phyloP scores from a whole-genome alignment of 1,140 invertebrate genomes.

The Cydia fagiglandana region DNA sequence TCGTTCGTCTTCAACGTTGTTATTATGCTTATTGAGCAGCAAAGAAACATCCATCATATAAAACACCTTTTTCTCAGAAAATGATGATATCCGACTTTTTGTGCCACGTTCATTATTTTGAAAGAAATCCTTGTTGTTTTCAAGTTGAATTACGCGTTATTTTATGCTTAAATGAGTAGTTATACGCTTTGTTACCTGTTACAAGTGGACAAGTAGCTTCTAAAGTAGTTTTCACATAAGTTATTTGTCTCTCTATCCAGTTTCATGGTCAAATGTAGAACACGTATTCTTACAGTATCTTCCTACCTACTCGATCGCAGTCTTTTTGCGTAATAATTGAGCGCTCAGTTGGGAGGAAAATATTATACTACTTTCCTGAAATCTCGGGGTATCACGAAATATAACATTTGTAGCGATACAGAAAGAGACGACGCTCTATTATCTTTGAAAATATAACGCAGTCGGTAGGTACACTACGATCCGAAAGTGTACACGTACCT shows the following conservation, averaged over 20 bases:
- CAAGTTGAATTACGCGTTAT: neutral
- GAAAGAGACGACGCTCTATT: too few relatives aligned
- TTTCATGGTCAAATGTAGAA: too few relatives aligned
- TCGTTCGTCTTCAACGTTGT: neutral
- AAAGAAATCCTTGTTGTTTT: neutral
- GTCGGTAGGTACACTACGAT: too few relatives aligned
- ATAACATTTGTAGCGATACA: neutral
- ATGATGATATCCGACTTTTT: neutral
- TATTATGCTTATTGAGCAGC: conserved; percentile 1
- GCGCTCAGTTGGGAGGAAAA: neutral
- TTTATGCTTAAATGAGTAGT: neutral
- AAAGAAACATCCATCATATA: neutral
- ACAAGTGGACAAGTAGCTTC: neutral
- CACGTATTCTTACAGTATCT: too few relatives aligned
- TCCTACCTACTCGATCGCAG: neutral
- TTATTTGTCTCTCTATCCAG: too few relatives aligned
- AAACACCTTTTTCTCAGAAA: neutral
- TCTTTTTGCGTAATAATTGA: conserved; percentile 5
- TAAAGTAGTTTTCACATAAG: too few relatives aligned
- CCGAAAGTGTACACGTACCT: too few relatives aligned
- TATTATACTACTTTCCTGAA: neutral
- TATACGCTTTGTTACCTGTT: neutral
- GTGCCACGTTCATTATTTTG: neutral
- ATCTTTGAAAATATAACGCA: too few relatives aligned
- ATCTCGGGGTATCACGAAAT: neutral